Evolutionary conservation across 23 tunicate species (phyloP).

Genomic region (Oikopleura dioica): DNA sequence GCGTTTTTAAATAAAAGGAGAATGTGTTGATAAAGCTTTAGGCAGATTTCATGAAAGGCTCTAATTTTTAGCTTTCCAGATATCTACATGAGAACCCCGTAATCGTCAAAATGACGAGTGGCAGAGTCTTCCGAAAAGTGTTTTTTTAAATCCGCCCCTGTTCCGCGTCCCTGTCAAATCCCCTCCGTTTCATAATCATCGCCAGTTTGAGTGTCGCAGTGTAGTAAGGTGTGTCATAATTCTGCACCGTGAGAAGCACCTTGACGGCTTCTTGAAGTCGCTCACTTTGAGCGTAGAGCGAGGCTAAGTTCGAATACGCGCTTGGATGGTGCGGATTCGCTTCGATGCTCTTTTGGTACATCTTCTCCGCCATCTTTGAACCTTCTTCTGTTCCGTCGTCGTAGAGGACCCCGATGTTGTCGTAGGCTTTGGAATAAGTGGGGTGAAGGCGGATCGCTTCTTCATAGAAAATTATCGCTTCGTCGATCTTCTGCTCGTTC

Average conservation of each 20-base stretch:
- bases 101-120: too few relatives aligned
- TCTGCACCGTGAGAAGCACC: not conserved
- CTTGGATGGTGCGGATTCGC: slow-evolving; percentile 5
- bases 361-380: not conserved
- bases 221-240: slow-evolving; percentile 1
- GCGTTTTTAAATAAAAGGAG: not conserved
- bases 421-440: not conserved
- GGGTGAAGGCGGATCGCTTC: slow-evolving; percentile 8
- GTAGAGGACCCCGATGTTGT: not conserved
- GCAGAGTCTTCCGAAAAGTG: too few relatives aligned
- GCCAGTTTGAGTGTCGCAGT: slow-evolving; percentile 1
- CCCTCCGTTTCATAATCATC: not conserved
- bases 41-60: too few relatives aligned
- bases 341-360: not conserved
- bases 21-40: not conserved
- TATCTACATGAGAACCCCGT: too few relatives aligned
- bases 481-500: not conserved
- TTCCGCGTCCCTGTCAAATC: slow-evolving; percentile 1
- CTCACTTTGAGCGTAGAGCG: not conserved
- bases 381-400: slow-evolving; percentile 10
- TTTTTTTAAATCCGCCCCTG: too few relatives aligned
- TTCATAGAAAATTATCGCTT: not conserved
- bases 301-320: not conserved
- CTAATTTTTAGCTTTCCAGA: too few relatives aligned
- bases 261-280: not conserved